phyloP scores from a whole-genome alignment of 2,797 vertebrate species.

The Bradypodion ventrale region DNA sequence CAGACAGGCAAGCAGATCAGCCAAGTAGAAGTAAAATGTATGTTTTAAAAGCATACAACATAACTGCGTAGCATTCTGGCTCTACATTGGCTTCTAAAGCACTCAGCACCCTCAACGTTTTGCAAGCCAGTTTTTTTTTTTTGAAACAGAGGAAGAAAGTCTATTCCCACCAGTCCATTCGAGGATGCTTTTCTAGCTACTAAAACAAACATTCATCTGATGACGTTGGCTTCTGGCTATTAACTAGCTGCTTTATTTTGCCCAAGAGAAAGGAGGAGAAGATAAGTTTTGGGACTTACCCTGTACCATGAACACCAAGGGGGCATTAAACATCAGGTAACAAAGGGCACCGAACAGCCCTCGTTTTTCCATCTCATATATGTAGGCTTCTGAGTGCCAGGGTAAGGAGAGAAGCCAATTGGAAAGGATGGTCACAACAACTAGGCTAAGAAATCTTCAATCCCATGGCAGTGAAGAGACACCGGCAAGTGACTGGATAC shows the following conservation, averaged over 20 bases:
- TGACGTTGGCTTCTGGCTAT: neutral
- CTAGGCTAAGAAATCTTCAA: slow-evolving; percentile 59
- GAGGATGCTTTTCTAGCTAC: too few relatives aligned
- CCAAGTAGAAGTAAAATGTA: neutral
- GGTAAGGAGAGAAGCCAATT: neutral
- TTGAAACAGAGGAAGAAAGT: neutral
- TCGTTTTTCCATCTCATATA: slow-evolving; percentile 85
- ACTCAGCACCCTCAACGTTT: neutral
- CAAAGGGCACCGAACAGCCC: slow-evolving; percentile 79
- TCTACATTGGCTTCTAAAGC: neutral
- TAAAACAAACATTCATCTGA: too few relatives aligned
- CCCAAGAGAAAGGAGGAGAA: neutral
- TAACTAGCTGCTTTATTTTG: neutral
- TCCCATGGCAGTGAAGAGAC: slow-evolving; percentile 41
- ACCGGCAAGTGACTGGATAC: neutral
- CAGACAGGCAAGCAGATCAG: neutral
- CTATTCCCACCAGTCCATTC: neutral
- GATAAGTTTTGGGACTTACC: slow-evolving; percentile 81
- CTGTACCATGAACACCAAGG: slow-evolving; percentile 78
- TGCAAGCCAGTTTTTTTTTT: neutral
- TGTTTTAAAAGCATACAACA: too few relatives aligned
- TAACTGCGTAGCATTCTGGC: neutral
- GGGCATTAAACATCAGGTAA: slow-evolving; percentile 83
- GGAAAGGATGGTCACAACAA: neutral
- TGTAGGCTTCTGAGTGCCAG: slow-evolving; percentile 57